phyloP scores from a whole-genome alignment of 1,140 invertebrate species.

The Cydia splendana region DNA sequence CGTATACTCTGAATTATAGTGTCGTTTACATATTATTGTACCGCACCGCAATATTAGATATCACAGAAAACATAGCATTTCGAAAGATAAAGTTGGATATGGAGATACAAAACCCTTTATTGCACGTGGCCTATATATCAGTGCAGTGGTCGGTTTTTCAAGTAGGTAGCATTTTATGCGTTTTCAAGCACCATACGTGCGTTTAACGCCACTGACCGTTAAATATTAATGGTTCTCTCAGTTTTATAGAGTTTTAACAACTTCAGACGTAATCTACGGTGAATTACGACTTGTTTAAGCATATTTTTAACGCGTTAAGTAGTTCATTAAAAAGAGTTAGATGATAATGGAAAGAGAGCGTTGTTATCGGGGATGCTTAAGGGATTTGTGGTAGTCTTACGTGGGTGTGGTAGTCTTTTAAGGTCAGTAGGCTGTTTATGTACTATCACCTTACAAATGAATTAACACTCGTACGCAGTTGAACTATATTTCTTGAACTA shows the following conservation, averaged over 20 bases:
- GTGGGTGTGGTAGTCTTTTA: neutral
- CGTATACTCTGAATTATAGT: no score
- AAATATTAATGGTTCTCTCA: slow-evolving; percentile 18
- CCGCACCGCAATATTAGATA: no score
- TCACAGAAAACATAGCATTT: no score
- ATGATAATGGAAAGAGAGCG: neutral
- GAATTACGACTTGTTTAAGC: slow-evolving; percentile 21
- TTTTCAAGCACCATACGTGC: neutral
- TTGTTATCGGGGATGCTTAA: neutral
- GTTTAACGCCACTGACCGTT: neutral
- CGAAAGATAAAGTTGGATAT: no score
- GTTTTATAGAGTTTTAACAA: slow-evolving; percentile 25
- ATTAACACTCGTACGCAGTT: neutral
- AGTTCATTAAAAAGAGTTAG: neutral
- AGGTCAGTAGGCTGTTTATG: no score
- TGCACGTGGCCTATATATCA: no score
- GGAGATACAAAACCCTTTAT: no score
- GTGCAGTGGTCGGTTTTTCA: no score
- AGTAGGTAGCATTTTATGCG: slow-evolving; percentile 1
- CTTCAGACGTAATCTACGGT: slow-evolving; percentile 16
- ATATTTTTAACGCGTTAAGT: slow-evolving; percentile 17
- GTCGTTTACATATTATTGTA: no score
- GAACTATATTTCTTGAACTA: neutral
- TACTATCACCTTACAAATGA: no score
- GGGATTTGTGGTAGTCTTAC: neutral